phyloP scores from a whole-genome alignment of 2,888 invertebrate species.

The Trachelus iudaicus region DNA sequence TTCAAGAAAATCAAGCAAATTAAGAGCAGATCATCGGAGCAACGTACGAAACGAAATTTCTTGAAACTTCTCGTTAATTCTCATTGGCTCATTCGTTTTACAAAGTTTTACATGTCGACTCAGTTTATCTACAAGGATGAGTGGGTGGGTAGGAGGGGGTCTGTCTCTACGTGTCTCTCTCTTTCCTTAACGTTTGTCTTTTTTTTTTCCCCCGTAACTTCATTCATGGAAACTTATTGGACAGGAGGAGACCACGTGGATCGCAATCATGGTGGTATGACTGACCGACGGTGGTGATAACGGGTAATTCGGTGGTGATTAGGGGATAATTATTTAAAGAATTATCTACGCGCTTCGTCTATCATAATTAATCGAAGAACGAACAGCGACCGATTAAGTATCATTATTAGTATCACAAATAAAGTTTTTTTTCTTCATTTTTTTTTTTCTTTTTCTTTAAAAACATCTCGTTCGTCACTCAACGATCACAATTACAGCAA shows the following conservation, averaged over 20 bases:
- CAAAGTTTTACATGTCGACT: background rate
- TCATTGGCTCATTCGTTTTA: background rate
- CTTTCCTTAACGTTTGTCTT: background rate
- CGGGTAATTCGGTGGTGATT: background rate
- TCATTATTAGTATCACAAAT: constrained; percentile 19
- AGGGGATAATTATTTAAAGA: background rate
- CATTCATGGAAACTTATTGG: background rate
- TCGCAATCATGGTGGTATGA: no score
- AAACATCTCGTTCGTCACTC: constrained; percentile 2
- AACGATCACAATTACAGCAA: constrained; percentile 10
- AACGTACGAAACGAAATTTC: background rate
- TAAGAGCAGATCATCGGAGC: no score
- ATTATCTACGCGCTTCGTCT: constrained; percentile 1
- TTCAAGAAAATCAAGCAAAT: no score
- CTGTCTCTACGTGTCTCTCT: background rate
- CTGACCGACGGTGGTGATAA: background rate
- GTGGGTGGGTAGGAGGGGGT: no score
- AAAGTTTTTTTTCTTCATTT: constrained; percentile 10
- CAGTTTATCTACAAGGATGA: no score
- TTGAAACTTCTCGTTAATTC: background rate
- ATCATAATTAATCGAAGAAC: constrained; percentile 11
- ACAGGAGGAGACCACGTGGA: no score
- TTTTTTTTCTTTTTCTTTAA: background rate
- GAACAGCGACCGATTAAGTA: constrained; percentile 13
- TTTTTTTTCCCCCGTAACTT: background rate